phyloP scores from a whole-genome alignment of 2,113 vertebrate genomes.

The Corythaeola cristata region DNA sequence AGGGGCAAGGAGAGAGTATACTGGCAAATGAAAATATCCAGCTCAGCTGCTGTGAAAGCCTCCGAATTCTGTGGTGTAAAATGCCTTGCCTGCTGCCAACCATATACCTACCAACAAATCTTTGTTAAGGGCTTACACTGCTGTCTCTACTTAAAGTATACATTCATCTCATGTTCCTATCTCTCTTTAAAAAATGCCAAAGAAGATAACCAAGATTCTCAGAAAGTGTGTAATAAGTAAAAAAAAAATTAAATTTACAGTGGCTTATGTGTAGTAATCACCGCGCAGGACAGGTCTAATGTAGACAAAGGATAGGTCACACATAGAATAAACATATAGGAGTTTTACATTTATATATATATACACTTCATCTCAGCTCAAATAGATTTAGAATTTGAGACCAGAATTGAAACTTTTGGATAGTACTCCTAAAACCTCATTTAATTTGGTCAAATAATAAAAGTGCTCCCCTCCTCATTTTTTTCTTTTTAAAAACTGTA shows the following conservation, averaged over 20 bases:
- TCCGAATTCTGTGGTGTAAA: background rate
- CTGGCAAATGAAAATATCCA: background rate
- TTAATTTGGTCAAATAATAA: background rate
- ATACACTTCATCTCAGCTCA: background rate
- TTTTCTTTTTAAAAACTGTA: background rate
- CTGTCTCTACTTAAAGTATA: rapidly evolving
- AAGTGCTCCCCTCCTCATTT: rapidly evolving
- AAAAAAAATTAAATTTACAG: background rate
- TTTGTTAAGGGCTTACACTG: background rate
- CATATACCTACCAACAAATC: background rate
- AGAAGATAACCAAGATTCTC: background rate
- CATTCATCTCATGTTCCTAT: background rate
- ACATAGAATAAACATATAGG: background rate
- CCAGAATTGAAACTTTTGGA: background rate
- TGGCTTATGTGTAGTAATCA: background rate
- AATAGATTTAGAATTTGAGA: background rate
- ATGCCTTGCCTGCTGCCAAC: background rate
- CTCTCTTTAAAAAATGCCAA: background rate
- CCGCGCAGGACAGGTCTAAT: background rate
- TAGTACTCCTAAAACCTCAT: background rate
- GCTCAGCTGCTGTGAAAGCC: background rate
- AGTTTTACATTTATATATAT: background rate
- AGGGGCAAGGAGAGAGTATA: background rate
- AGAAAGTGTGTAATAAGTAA: background rate
- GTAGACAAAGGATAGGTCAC: background rate